Percentiles rank a stretch among this genome's conserved stretches.
Conservation (phyloP, 2,888 invertebrate species). For the Scaptodrosophila latifasciaeformis region DNA sequence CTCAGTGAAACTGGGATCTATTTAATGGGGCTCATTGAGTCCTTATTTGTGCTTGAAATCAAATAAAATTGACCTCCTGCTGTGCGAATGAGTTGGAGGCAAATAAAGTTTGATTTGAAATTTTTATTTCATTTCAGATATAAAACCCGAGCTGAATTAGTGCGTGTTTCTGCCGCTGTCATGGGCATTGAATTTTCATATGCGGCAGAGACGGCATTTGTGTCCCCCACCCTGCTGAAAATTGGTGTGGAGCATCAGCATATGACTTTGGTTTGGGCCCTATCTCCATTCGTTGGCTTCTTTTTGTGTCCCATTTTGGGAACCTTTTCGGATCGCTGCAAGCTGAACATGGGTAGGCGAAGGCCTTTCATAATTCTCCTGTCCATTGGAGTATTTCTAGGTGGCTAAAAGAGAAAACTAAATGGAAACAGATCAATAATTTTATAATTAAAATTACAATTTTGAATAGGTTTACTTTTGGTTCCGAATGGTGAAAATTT, state of each 20-base stretch:
- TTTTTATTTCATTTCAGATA: slow-evolving; percentile 76
- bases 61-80: slow-evolving; percentile 12
- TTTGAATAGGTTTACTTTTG: slow-evolving; percentile 83
- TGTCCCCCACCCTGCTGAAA: slow-evolving; percentile 93
- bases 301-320: slow-evolving; percentile 94
- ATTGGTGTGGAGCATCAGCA: slow-evolving; percentile 94
- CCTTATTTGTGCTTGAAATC: slow-evolving; percentile 1
- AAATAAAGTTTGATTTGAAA: slow-evolving; percentile 14
- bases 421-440: background rate
- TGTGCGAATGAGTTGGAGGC: slow-evolving; percentile 16
- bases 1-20: too few relatives aligned
- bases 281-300: slow-evolving; percentile 95
- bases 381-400: slow-evolving; percentile 91
- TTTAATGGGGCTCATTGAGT: too few relatives aligned
- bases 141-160: slow-evolving; percentile 86
- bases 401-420: slow-evolving; percentile 75
- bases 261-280: slow-evolving; percentile 97
- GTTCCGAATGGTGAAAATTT: slow-evolving; percentile 94
- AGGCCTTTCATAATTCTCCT: slow-evolving; percentile 93
- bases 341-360: slow-evolving; percentile 86
- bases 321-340: slow-evolving; percentile 93
- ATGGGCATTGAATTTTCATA: slow-evolving; percentile 99
- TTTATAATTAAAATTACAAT: slow-evolving; percentile 1
- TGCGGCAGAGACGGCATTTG: slow-evolving; percentile 97
- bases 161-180: slow-evolving; percentile 93